A percentile compares a stretch with the other conserved stretches of the same genome.
Conservation (phyloP, 2,888 invertebrate genomes). For the Cosmia trapezina region DNA sequence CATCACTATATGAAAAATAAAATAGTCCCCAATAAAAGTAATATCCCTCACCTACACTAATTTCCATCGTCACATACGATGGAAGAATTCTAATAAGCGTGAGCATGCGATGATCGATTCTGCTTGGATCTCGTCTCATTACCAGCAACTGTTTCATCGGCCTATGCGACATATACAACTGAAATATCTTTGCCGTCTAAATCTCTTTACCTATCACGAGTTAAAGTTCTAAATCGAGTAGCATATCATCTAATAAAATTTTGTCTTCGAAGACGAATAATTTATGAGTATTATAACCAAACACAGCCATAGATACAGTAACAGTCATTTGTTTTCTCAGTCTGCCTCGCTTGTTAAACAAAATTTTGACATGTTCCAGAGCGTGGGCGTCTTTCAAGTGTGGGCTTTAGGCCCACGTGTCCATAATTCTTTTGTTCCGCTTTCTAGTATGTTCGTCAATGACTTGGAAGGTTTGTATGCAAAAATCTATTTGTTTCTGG, state of each 20-base stretch:
- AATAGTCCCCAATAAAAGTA: conserved; percentile 32
- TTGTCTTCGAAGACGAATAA: conserved; percentile 66
- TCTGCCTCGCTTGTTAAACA: conserved; percentile 81
- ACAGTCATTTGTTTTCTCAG: conserved; percentile 81
- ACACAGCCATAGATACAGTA: conserved; percentile 75
- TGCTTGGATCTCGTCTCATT: conserved; percentile 75
- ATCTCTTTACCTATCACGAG: fast-evolving
- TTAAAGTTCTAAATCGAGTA: conserved; percentile 46
- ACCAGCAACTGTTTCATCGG: conserved; percentile 67
- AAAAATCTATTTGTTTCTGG: conserved; percentile 76
- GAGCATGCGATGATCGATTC: conserved; percentile 73
- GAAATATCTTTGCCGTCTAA: conserved; percentile 31
- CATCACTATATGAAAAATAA: conserved; percentile 17
- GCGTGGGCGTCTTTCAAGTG: conserved; percentile 80
- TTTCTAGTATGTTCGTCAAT: conserved; percentile 75
- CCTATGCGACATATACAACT: conserved; percentile 64
- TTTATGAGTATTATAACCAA: conserved; percentile 80
- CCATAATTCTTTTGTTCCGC: conserved; percentile 83
- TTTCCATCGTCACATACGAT: conserved; percentile 60
- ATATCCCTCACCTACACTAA: conserved; percentile 52
- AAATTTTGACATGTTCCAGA: conserved; percentile 77
- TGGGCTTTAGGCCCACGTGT: conserved; percentile 78
- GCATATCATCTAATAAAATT: conserved; percentile 4
- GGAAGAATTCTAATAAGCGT: conserved; percentile 72
- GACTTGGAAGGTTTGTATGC: conserved; percentile 77